phyloP scores from a whole-genome alignment of 1,140 invertebrate species.

The Drosophila virilis region DNA sequence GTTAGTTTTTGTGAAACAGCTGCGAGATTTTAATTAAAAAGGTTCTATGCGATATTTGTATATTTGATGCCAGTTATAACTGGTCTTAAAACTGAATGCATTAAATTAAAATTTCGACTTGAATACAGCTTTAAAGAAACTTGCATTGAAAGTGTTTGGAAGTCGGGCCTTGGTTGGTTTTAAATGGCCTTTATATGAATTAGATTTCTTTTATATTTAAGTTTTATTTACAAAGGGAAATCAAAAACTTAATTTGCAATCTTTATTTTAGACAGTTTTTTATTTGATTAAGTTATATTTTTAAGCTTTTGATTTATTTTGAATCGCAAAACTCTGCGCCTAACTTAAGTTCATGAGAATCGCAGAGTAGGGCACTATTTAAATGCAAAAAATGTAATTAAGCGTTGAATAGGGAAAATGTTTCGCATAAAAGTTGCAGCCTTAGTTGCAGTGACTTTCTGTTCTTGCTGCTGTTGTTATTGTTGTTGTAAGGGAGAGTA shows the following conservation, averaged over 20 bases:
- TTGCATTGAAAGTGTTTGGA: too few species aligned
- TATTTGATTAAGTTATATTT: too few species aligned
- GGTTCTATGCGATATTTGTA: slow-evolving; percentile 6
- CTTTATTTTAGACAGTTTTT: too few species aligned
- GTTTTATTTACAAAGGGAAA: too few species aligned
- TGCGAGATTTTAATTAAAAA: slow-evolving; percentile 72
- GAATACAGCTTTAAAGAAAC: neutral
- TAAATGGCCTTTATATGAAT: too few species aligned
- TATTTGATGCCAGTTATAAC: neutral
- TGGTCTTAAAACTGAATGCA: neutral
- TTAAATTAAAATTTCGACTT: neutral
- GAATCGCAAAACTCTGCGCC: too few species aligned
- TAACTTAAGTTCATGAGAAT: too few species aligned
- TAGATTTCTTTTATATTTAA: too few species aligned
- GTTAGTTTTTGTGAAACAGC: slow-evolving; percentile 69
- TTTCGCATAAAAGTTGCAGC: slow-evolving; percentile 7
- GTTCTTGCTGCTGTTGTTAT: slow-evolving; percentile 22
- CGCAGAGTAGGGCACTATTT: too few species aligned
- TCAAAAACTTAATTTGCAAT: too few species aligned
- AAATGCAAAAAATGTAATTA: slow-evolving; percentile 24
- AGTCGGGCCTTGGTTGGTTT: too few species aligned
- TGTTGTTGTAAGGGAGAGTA: slow-evolving; percentile 46
- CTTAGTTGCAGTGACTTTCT: slow-evolving; percentile 4
- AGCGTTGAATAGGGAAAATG: slow-evolving; percentile 7
- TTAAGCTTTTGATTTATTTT: too few species aligned